Evolutionary conservation across 2,797 vertebrate genomes (phyloP).

Genomic region (Catostomus latipinnis): DNA sequence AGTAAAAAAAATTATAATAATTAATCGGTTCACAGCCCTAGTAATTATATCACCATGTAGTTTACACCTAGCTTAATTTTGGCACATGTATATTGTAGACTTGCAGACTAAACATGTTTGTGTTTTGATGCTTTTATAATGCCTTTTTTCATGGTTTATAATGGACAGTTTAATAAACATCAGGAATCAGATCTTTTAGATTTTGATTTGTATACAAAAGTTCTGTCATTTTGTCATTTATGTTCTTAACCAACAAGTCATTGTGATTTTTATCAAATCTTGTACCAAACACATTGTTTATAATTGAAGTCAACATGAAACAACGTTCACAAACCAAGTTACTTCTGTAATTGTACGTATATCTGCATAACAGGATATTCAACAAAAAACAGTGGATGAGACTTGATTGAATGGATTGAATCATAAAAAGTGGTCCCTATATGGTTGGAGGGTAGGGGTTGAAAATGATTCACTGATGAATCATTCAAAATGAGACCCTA

Average conservation of each 20-base stretch:
- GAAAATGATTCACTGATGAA: not conserved
- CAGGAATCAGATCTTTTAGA: not conserved
- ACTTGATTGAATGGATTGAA: not conserved
- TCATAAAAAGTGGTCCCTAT: not conserved
- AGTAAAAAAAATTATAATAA: too few species aligned
- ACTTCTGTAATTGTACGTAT: not conserved
- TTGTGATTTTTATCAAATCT: constrained; percentile 4
- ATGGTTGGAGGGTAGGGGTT: not conserved
- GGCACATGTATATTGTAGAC: not conserved
- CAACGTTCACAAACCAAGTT: not conserved
- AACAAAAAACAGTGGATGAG: not conserved
- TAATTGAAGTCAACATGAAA: constrained; percentile 37
- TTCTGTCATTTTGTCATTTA: constrained; percentile 6
- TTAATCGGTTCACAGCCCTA: too few species aligned
- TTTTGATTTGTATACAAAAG: not conserved
- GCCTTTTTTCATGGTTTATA: not conserved
- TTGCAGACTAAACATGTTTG: constrained; percentile 2
- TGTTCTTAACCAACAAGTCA: not conserved
- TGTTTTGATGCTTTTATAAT: constrained; percentile 4
- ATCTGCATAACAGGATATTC: not conserved
- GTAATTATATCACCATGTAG: not conserved
- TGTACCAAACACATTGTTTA: not conserved
- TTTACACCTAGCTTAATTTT: not conserved
- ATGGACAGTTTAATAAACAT: not conserved
- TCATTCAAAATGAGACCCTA: not conserved